phyloP scores from a whole-genome alignment of 2,888 invertebrate species.

The Dryobotodes eremita region DNA sequence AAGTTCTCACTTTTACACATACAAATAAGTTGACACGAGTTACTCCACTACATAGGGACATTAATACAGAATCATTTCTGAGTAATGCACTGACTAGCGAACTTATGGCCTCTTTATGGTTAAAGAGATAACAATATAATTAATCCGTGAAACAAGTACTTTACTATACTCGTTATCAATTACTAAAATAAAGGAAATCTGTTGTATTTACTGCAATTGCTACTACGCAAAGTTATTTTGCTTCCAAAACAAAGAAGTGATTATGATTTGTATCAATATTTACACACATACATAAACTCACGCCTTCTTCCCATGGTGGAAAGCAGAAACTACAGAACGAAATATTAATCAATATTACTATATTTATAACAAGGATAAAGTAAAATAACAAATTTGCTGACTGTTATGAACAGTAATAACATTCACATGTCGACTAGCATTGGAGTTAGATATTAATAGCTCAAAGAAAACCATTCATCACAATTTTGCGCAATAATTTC shows the following conservation, averaged over 20 bases:
- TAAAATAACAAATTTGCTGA: neutral
- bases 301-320: too few relatives aligned
- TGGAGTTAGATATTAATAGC: neutral
- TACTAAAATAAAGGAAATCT: conserved; percentile 6
- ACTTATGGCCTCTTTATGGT: conserved; percentile 12
- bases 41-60: neutral
- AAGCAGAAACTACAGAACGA: too few relatives aligned
- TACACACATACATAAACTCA: too few relatives aligned
- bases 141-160: conserved; percentile 2
- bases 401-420: neutral
- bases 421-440: neutral
- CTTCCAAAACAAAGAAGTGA: conserved; percentile 5
- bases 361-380: neutral
- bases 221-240: neutral
- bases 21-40: neutral
- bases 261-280: neutral
- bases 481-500: conserved; percentile 1
- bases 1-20: neutral
- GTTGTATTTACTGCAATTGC: neutral
- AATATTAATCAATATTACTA: neutral
- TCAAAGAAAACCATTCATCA: neutral
- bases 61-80: conserved; percentile 6
- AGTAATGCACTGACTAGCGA: neutral
- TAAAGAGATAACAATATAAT: conserved; percentile 9
- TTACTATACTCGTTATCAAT: neutral